Conservation (phyloP, 2,888 invertebrate species). For the Nemotelus pantherinus region DNA sequence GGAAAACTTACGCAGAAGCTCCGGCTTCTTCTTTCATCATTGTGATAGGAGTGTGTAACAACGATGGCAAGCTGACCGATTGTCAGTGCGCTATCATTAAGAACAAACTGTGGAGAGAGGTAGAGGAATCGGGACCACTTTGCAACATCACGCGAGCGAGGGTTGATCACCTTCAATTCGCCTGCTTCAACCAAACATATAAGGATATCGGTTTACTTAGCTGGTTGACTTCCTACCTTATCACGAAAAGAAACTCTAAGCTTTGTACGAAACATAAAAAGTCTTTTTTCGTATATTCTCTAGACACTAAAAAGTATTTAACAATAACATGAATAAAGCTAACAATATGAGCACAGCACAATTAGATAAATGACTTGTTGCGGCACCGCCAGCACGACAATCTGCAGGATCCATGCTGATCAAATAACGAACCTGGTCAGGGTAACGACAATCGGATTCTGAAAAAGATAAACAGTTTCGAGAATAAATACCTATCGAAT, state of each 20-base stretch:
- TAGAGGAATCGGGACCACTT: no score
- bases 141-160: no score
- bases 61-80: no score
- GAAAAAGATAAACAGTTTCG: slow-evolving; percentile 49
- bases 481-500: no score
- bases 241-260: slow-evolving; percentile 1
- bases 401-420: slow-evolving; percentile 66
- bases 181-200: no score
- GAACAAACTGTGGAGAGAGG: no score
- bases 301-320: slow-evolving; percentile 31
- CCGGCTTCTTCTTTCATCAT: no score
- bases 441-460: slow-evolving; percentile 75
- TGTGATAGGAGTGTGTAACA: no score
- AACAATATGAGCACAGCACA: slow-evolving; percentile 35
- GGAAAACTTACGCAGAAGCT: no score
- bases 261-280: slow-evolving; percentile 24
- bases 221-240: background rate
- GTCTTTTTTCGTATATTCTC: slow-evolving; percentile 25
- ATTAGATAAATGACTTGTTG: background rate
- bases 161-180: no score
- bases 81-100: no score
- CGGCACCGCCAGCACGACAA: slow-evolving; percentile 56
- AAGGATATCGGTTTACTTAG: no score
- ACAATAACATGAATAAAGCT: slow-evolving; percentile 30
- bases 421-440: slow-evolving; percentile 72